Percentiles rank a stretch among this genome's conserved stretches.
These are phyloP conservation scores for Drosophila ananassae DNA, from an alignment of 1,140 invertebrate genomes.

Conservation along the genomic window DNA sequence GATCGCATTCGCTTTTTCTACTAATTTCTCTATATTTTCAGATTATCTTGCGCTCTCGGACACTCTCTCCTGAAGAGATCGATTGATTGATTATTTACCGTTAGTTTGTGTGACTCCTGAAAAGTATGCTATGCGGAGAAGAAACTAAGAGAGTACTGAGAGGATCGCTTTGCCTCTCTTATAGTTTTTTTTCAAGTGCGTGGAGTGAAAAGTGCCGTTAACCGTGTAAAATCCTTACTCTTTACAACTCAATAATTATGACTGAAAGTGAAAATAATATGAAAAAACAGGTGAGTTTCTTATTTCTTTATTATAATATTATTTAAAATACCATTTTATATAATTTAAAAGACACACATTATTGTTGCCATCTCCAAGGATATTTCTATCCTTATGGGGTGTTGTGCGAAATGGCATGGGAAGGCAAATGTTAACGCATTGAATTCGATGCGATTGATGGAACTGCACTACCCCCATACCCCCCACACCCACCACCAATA, in stretches of 20 bases:
- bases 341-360: too few relatives aligned
- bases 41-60: too few relatives aligned
- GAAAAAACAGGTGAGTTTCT: neutral
- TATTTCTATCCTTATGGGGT: neutral
- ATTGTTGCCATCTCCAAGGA: neutral
- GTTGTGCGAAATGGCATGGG: slow-evolving; percentile 18
- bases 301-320: neutral
- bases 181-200: too few relatives aligned
- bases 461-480: slow-evolving; percentile 35
- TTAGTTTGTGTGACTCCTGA: neutral
- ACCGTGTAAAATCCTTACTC: too few relatives aligned
- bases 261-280: too few relatives aligned
- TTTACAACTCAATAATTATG: too few relatives aligned
- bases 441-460: slow-evolving; percentile 65
- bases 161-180: too few relatives aligned
- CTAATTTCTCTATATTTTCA: too few relatives aligned
- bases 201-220: too few relatives aligned
- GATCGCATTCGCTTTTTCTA: neutral
- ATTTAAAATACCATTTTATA: neutral
- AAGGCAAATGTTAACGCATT: slow-evolving; percentile 58
- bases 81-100: neutral
- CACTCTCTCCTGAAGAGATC: neutral
- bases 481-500: neutral
- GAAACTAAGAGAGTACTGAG: too few relatives aligned
- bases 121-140: too few relatives aligned